These are phyloP conservation scores for Anastatus disparis DNA, from an alignment of 1,140 invertebrate species.

Conservation along the genomic window DNA sequence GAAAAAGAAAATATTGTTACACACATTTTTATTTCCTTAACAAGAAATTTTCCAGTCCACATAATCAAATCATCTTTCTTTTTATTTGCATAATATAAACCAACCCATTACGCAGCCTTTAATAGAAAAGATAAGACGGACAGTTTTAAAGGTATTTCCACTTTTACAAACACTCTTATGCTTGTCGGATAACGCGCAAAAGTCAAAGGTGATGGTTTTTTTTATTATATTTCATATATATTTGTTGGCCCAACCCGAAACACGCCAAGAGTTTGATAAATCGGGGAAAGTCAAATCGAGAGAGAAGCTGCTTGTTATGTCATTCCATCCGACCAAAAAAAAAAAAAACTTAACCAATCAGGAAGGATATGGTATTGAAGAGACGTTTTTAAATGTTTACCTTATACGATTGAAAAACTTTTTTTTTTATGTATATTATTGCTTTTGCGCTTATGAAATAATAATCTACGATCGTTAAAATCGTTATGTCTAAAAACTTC, in stretches of 20 bases:
- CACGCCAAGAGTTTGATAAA: slow-evolving; percentile 54
- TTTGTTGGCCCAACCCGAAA: no score
- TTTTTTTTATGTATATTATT: no score
- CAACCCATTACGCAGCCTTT: background rate
- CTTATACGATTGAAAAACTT: background rate
- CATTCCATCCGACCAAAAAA: slow-evolving; percentile 27
- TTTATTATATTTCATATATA: no score
- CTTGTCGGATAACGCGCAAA: background rate
- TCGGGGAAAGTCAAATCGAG: slow-evolving; percentile 49
- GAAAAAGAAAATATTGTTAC: no score
- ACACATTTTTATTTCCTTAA: no score
- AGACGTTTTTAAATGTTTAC: no score
- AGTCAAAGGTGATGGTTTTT: slow-evolving; percentile 20
- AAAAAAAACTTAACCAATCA: slow-evolving; percentile 32
- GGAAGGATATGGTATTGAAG: slow-evolving; percentile 39
- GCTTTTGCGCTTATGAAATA: no score
- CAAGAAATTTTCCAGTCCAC: background rate
- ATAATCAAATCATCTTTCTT: background rate
- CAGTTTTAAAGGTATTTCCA: background rate
- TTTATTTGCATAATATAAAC: no score
- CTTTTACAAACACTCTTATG: background rate
- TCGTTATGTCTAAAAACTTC: no score
- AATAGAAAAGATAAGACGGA: slow-evolving; percentile 10
- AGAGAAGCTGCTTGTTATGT: slow-evolving; percentile 43
- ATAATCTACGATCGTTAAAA: no score